Conservation (phyloP, 2,797 vertebrate genomes). For the Brotula barbata region DNA sequence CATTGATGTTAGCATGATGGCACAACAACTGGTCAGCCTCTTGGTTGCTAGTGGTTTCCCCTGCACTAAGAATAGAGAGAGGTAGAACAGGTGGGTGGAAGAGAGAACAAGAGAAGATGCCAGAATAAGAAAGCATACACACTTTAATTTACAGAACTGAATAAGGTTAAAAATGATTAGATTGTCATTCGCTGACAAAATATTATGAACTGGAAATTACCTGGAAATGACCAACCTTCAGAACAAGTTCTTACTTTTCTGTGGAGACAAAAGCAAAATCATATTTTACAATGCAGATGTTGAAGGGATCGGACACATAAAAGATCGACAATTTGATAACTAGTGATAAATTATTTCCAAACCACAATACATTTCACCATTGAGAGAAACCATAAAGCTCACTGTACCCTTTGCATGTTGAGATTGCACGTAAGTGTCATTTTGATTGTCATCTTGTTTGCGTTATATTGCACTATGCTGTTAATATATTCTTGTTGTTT, state of each 20-base stretch:
- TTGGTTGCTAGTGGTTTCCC: constrained; percentile 88
- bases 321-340: too few relatives aligned
- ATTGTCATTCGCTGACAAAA: not conserved
- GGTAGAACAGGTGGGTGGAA: not conserved
- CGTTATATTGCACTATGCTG: too few relatives aligned
- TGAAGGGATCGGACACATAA: too few relatives aligned
- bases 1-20: constrained; percentile 90
- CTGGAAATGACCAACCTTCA: constrained; percentile 75
- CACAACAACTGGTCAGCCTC: constrained; percentile 88
- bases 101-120: constrained; percentile 5
- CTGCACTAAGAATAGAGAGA: constrained; percentile 73
- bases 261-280: constrained; percentile 58
- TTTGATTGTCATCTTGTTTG: too few relatives aligned
- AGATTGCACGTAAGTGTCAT: too few relatives aligned
- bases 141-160: not conserved
- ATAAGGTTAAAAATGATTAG: too few relatives aligned
- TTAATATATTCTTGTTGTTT: too few relatives aligned
- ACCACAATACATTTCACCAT: too few relatives aligned
- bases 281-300: constrained; percentile 7
- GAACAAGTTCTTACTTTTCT: constrained; percentile 86
- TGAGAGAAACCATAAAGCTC: too few relatives aligned
- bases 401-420: too few relatives aligned
- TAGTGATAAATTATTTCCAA: too few relatives aligned
- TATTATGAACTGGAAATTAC: constrained; percentile 53
- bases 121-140: not conserved